Base-by-base conservation (phyloP, 2,797 vertebrate genomes). In the Prunella strophiata region DNA sequence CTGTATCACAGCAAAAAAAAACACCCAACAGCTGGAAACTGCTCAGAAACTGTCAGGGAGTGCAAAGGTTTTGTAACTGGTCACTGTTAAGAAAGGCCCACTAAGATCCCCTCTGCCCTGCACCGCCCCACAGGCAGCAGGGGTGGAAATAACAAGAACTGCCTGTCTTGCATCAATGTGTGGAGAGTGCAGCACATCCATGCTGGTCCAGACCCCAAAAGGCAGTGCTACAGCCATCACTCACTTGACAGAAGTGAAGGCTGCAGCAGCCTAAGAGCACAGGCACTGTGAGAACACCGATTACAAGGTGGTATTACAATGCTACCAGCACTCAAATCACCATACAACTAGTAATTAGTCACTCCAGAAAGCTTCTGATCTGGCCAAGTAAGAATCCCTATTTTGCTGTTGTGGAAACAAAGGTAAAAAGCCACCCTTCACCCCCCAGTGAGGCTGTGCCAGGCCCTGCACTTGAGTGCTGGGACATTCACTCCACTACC, bases 281-380 rank as follows among this genome's bases (percentile, higher is more conserved):
- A 91, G 65, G 88, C 95, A 45, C 93, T 50, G 91, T 71, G 87
- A 94, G 93, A 96, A 88, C 95, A 94, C 80, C 40, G 65, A 96
- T 90, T 95, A 96, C 91, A 91, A 94, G 89, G 88, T 90, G 89
- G 88, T 76, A 94, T 94, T 96, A 96, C 87, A 96, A 93, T 91
- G 91, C 95, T 94, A 45, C 82, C 40, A 87, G 94, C 95, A 94
- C 88, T 96, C 96, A 96, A 91, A 94, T 95, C 95, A 96, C 83
- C 93, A 90, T 91, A 95, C 94, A 96, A 94, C 89, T 67, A 95
- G 83, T 65, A 96, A 97, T 95, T 96, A 96, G 91, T 91, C 96
- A 91, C 96, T 95, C 67, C 94, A 94, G 95, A 95, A 91, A 92
- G 93, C 95, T 92, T 87, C 96, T 95, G 91, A 95, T 94, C 95